These are phyloP conservation scores for Sycophila sp. DNA, from an alignment of 1,140 invertebrate genomes.

Conservation along the genomic window DNA sequence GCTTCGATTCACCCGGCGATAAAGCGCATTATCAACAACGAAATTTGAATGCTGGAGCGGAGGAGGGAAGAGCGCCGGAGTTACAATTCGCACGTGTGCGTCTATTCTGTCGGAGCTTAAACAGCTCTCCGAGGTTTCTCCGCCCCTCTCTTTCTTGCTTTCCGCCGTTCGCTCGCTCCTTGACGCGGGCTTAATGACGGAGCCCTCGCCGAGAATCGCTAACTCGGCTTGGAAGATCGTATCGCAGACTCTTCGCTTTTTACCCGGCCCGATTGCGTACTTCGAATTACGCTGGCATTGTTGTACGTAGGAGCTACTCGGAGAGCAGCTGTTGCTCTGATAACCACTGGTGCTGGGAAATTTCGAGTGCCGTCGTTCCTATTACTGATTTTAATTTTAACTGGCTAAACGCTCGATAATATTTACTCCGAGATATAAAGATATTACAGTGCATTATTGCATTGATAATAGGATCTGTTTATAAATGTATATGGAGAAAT, in stretches of 20 bases:
- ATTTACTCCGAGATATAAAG: too few relatives aligned
- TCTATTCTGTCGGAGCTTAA: background rate
- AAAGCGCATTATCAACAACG: background rate
- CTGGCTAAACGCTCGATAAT: too few relatives aligned
- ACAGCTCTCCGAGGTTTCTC: too few relatives aligned
- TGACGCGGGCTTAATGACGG: constrained; percentile 2
- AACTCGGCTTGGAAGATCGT: constrained; percentile 17
- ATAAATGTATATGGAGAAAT: too few relatives aligned
- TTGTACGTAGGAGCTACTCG: background rate
- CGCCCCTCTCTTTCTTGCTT: background rate
- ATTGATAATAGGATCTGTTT: too few relatives aligned
- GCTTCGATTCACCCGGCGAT: background rate
- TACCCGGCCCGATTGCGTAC: background rate
- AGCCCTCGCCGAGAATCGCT: background rate
- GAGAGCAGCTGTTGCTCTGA: too few relatives aligned
- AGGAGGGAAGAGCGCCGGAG: background rate
- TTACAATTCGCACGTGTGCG: background rate
- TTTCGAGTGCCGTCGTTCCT: too few relatives aligned
- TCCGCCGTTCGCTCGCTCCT: too few relatives aligned
- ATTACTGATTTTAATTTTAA: too few relatives aligned
- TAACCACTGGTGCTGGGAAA: too few relatives aligned
- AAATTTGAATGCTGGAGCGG: background rate
- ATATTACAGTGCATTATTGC: too few relatives aligned
- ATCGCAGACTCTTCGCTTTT: background rate
- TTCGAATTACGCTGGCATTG: background rate